Base-by-base conservation (phyloP, 2,113 vertebrate species). In the Lepus timidus region DNA sequence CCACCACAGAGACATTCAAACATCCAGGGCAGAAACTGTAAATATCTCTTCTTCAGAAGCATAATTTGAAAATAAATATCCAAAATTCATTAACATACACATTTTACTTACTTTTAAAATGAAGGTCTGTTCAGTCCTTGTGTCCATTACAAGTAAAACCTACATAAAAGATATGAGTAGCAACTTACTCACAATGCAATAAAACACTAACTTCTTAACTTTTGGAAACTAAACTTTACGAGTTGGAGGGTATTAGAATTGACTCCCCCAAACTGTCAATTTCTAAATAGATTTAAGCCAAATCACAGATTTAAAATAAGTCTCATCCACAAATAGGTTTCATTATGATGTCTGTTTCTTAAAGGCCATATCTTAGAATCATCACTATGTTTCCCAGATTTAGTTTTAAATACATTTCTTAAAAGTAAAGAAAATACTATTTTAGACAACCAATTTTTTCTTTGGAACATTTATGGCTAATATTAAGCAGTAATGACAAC, bases 111-210 rank as follows among this genome's bases (percentile, higher is more conserved):
- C 99, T 98, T 99, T 99, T 90, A 99, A 97, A 97, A 99, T 98
- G 95, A 99, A 99, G n/a, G 99, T 99, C 98, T 99, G 99, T 75
- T 99, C 99, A 65, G 99, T 99, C 97, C 99, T 98, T 97, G 99
- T 99, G 97, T 99, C 99, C 98, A 99, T 99, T 97, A 99, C 99
- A 98, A 99, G 98, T 96, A 99, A 99, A 98, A 99, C 99, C 99
- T 99, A 98, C 80, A 96, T 31, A 96, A 94, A 91, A 96, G 61
- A 91, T 6, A 94, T 33, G 20, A 95, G n/a, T 19, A 83, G 83
- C 80, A 58, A 86, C 51, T 95, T 73, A 76, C 52, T 92, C 55
- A 96, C 25, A 89, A 84, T 68, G 76, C 29, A 85, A 74, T 31
- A 22, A 93, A 91, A 88, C 70, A 88, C 2, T 33, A 23, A 79